Conservation (phyloP, 1,140 invertebrate species). For the Dendroctonus ponderosae region DNA sequence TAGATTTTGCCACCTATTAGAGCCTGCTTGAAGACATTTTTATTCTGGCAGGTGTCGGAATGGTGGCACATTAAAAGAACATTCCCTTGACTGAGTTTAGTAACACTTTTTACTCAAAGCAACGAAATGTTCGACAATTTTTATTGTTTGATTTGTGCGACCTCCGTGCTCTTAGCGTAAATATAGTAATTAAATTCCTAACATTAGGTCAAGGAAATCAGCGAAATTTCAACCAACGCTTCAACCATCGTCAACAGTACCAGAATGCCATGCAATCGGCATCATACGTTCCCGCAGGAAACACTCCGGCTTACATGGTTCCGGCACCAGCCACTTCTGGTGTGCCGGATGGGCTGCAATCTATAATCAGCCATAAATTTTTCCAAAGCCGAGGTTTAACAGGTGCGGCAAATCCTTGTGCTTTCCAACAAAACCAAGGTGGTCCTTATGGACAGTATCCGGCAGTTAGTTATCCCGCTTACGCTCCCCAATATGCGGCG, state of each 20-base stretch:
- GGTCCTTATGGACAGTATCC: conserved; percentile 53
- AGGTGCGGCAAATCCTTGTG: conserved; percentile 56
- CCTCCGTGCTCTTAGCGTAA: too few relatives aligned
- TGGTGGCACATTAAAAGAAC: conserved; percentile 4
- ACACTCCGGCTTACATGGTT: conserved; percentile 56
- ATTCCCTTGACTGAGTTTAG: background rate
- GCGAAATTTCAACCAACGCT: conserved; percentile 47
- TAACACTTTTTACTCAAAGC: background rate
- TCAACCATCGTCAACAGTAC: conserved; percentile 47
- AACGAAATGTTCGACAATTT: conserved; percentile 2
- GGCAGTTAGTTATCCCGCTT: conserved; percentile 44
- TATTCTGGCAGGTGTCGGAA: conserved; percentile 10
- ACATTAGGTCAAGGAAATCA: conserved; percentile 45
- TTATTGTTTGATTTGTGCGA: background rate
- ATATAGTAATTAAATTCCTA: background rate
- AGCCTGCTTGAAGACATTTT: background rate
- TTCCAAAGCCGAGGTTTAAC: conserved; percentile 60
- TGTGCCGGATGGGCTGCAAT: conserved; percentile 56
- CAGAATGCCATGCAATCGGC: conserved; percentile 48
- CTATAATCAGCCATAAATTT: conserved; percentile 62
- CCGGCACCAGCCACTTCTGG: conserved; percentile 48
- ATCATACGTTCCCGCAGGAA: conserved; percentile 54
- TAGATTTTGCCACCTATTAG: conserved; percentile 1
- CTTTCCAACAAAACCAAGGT: conserved; percentile 59
- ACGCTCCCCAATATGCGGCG: conserved; percentile 55